Conservation (phyloP, 1,140 invertebrate species). For the Stegodyphus mimosarum region DNA sequence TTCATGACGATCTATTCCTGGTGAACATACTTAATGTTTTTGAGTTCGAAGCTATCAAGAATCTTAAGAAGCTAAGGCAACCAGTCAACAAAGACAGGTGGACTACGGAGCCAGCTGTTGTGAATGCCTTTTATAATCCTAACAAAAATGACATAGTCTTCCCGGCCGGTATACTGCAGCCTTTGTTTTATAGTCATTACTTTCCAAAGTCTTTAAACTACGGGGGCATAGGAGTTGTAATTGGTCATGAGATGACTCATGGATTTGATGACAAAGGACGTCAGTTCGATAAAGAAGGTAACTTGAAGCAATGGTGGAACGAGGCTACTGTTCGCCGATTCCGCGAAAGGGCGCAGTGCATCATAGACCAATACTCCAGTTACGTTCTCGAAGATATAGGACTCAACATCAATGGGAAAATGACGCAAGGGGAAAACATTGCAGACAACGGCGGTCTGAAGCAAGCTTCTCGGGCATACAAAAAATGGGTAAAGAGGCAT, state of each 20-base stretch:
- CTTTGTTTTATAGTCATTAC: slow-evolving; percentile 70
- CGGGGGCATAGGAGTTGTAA: slow-evolving; percentile 75
- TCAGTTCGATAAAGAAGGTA: slow-evolving; percentile 97
- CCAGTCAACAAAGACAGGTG: slow-evolving; percentile 72
- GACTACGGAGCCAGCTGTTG: slow-evolving; percentile 70
- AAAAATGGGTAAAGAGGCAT: slow-evolving; percentile 64
- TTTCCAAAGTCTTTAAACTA: slow-evolving; percentile 71
- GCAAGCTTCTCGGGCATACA: slow-evolving; percentile 80
- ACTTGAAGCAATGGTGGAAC: slow-evolving; percentile 98
- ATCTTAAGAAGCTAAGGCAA: slow-evolving; percentile 74
- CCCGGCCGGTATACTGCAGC: slow-evolving; percentile 72
- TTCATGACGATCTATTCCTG: slow-evolving; percentile 79
- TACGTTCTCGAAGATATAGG: slow-evolving; percentile 72
- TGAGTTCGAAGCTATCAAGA: slow-evolving; percentile 80
- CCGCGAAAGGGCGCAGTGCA: slow-evolving; percentile 90
- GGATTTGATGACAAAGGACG: slow-evolving; percentile 77
- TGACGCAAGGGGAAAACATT: slow-evolving; percentile 76
- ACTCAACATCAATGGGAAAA: slow-evolving; percentile 62
- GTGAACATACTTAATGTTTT: slow-evolving; percentile 80
- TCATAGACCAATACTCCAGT: slow-evolving; percentile 92
- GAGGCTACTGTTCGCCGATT: slow-evolving; percentile 91
- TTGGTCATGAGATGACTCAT: slow-evolving; percentile 75
- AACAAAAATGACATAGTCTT: slow-evolving; percentile 67
- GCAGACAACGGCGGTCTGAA: slow-evolving; percentile 96
- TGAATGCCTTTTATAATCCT: slow-evolving; percentile 72